Base-by-base conservation (phyloP, 1,140 invertebrate genomes). In the Platyura marginata region DNA sequence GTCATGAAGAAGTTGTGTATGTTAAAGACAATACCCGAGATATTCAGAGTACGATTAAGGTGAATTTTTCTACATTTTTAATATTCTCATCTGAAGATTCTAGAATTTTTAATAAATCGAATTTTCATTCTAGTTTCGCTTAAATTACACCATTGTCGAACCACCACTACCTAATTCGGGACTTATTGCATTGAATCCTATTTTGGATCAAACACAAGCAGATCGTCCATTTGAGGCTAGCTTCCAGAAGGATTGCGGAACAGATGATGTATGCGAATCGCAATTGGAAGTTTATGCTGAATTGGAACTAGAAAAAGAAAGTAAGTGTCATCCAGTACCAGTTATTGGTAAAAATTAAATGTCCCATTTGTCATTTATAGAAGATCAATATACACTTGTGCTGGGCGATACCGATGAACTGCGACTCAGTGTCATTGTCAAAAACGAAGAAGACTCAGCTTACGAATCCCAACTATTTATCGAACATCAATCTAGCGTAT, bases 231-330 rank as follows among this genome's bases (percentile, higher is more conserved):
- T 93, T 51, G 71, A 81, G 52, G 88, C 83, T 2, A 80, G 77
- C 19, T 94, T 97, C 65, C 74, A 89, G 41, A 94, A 93, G 63
- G 87, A 95, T 54, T 97, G 91, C 57, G 91, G 89, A 6, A 64
- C 72, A 1, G 87, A 95, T 56, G 86, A 91, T 51, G 68, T 86
- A 19, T 96, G 92, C 58, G 74, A 87, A 50, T 93, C 88, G 58
- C 72, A 91, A 54, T 59, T 95, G n/a, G 61, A 71, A 43, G 59
- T 92, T 0, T 57, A 67, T n/a, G 75, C 79, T 9, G 62, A 65
- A 42, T 60, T 86, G 1, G 66, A 74, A 51, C 62, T 86, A 23
- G 69, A 52, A 0, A 44, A 49, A 1, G 46, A 63, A 49, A 55
- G 68, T 64, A 49, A 53, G 51, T 50, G 16, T 38, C 15, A 33